Conservation (phyloP, 1,140 invertebrate genomes). For the Heliconius melpomene region DNA sequence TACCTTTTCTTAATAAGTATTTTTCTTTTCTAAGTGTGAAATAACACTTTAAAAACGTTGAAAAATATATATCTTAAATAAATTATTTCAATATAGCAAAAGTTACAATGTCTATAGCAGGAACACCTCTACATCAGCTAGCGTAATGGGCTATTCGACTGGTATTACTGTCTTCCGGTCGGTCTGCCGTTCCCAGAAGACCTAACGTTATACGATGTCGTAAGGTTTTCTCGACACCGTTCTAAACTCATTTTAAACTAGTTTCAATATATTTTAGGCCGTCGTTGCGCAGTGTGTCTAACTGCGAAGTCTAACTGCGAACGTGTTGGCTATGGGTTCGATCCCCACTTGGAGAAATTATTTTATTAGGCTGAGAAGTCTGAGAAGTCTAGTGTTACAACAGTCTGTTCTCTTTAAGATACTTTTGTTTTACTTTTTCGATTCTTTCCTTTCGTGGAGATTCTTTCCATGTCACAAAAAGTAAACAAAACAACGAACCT, state of each 20-base stretch:
- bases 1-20: too few relatives aligned
- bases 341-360: too few relatives aligned
- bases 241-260: constrained; percentile 7
- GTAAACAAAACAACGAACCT: not conserved
- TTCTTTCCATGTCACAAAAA: not conserved
- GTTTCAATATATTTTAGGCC: not conserved
- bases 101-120: not conserved
- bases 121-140: not conserved
- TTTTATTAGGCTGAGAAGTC: too few relatives aligned
- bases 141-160: constrained; percentile 6
- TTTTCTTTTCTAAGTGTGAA: too few relatives aligned
- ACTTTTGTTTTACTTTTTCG: too few relatives aligned
- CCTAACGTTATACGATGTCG: constrained; percentile 7
- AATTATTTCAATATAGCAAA: not conserved
- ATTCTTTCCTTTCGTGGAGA: too few relatives aligned
- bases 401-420: too few relatives aligned
- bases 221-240: not conserved
- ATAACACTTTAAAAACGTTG: too few relatives aligned
- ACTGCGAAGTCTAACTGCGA: too few relatives aligned
- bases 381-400: too few relatives aligned
- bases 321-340: too few relatives aligned
- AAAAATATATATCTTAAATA: not conserved
- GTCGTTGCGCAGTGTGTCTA: too few relatives aligned
- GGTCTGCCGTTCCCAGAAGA: constrained; percentile 4
- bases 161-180: constrained; percentile 11